Percentiles rank a stretch among this genome's conserved stretches.
Conservation (phyloP, 2,888 invertebrate species). For the Andrena bicolor region DNA sequence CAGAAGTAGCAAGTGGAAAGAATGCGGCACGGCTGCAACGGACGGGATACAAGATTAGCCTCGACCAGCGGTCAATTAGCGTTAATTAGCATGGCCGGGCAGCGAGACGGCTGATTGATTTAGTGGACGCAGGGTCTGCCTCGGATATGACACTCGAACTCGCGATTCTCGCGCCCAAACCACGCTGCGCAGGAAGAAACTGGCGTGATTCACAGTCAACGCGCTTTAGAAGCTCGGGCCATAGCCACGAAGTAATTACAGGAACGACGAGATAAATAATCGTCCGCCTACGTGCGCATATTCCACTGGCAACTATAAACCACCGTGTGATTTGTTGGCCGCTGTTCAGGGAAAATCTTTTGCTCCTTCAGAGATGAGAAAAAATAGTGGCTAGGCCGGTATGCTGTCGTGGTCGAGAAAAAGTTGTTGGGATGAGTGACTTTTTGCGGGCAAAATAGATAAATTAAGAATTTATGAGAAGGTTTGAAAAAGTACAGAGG, state of each 20-base stretch:
- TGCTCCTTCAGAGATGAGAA: not conserved
- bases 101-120: constrained; percentile 74
- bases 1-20: constrained; percentile 10
- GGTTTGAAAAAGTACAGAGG: too few relatives aligned
- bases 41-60: constrained; percentile 39
- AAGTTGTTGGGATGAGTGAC: not conserved
- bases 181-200: constrained; percentile 28
- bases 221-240: constrained; percentile 56
- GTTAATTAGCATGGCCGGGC: constrained; percentile 74
- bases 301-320: constrained; percentile 56
- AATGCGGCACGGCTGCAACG: not conserved
- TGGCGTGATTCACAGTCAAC: constrained; percentile 66
- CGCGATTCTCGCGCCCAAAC: constrained; percentile 38
- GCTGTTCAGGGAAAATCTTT: constrained; percentile 40
- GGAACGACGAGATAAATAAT: constrained; percentile 73
- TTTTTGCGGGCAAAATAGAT: not conserved
- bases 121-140: constrained; percentile 67
- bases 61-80: constrained; percentile 75
- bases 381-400: not conserved
- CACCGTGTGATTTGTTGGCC: constrained; percentile 54
- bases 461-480: too few relatives aligned
- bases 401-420: not conserved
- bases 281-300: constrained; percentile 65
- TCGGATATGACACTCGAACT: constrained; percentile 50
- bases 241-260: constrained; percentile 69